Base-by-base conservation (phyloP, 2,888 invertebrate genomes). In the Oxycera nigricornis region DNA sequence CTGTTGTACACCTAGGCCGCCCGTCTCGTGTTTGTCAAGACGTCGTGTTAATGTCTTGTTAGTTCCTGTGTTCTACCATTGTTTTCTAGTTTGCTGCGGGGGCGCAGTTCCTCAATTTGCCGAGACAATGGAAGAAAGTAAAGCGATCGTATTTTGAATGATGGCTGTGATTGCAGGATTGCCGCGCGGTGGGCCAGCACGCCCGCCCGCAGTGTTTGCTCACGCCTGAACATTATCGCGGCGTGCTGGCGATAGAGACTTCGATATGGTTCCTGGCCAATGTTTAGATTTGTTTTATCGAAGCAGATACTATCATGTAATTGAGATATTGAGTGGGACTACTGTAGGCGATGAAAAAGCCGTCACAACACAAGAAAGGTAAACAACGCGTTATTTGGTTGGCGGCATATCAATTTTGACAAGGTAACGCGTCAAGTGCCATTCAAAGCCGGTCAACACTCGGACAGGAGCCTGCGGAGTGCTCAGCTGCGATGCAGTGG, bases 211-310 rank as follows among this genome's bases (percentile, higher is more conserved):
- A 7, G 20, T 65, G 39, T 65, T 30, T 67, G 17, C 46, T 67
- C 26, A 4, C 67, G n/a, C 41, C 24, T 26, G 62, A 62, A 62
- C 14, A 24, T 70, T 70, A 52, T 70, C 55, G 31, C 68, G 68
- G 50, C n/a, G 11, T 46, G 46, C 2, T 31, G n/a, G 22, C 70
- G 70, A 68, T 68, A 46, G 26, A 46, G 4, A 52, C 17, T n/a
- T n/a, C 22, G 70, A 52, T 70, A 70, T 24, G 52, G 35, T 35
- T 70, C 22, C 55, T 31, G 22, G 55, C 70, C 70, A 30, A 70
- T 70, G 70, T 70, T 70, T 70, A 55, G 70, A 30, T 70, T 70
- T 30, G 52, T 70, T 52, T 70, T 70, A 70, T 70, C 52, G 55
- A 55, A 20, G 31, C n/a, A n/a, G n/a, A n/a, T 52, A 46, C 26